Percentiles rank a stretch among this genome's conserved stretches.
Conservation (phyloP, 2,888 invertebrate species). For the Oscheius sp. region DNA sequence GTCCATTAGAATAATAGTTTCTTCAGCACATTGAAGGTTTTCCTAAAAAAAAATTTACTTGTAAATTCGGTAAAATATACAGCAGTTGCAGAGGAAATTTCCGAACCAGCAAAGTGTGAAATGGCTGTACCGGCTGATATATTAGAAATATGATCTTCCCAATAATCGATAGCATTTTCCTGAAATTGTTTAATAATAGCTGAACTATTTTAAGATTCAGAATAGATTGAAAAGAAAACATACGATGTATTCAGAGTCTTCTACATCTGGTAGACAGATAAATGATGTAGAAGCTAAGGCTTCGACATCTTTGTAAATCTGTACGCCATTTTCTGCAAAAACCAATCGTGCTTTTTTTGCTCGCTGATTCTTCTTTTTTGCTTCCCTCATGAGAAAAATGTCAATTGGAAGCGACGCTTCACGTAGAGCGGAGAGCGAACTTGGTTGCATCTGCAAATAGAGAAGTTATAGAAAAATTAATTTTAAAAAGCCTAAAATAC, state of each 20-base stretch:
- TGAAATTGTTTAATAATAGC: too few relatives aligned
- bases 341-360: not conserved
- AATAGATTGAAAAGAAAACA: not conserved
- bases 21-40: not conserved
- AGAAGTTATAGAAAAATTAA: not conserved
- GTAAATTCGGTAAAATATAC: not conserved
- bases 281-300: not conserved
- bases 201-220: too few relatives aligned
- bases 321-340: not conserved
- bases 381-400: not conserved
- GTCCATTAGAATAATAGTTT: not conserved
- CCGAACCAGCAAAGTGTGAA: not conserved
- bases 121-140: not conserved
- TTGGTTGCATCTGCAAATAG: not conserved
- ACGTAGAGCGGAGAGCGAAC: not conserved
- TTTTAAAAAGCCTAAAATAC: not conserved
- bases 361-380: not conserved
- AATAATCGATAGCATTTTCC: not conserved
- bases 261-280: not conserved
- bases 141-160: not conserved
- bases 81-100: not conserved
- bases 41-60: not conserved
- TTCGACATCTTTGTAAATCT: not conserved
- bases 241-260: not conserved
- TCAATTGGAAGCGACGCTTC: not conserved